Evolutionary conservation across 2,797 vertebrate genomes (phyloP), one percentile per base, ranked within the genome.

Genomic region (Anisognathus igniventris): DNA sequence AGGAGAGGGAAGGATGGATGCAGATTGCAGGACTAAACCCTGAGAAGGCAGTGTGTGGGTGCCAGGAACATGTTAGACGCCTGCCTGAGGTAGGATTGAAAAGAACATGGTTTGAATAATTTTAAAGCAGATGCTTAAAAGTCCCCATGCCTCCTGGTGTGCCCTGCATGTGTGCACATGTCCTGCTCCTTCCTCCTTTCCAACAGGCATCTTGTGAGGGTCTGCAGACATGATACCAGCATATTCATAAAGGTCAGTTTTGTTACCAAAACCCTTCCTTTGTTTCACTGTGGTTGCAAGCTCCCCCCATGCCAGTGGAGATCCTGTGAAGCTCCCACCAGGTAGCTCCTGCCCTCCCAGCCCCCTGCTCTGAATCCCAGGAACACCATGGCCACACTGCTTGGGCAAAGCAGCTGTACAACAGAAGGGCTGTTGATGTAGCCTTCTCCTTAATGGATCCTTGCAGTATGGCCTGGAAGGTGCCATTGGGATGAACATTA

Each of bases 321-420:
- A 28, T 60, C 27, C 48, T 48, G 18, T 5, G 14, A 27, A 71
- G 16, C 50, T 91, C 48, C 4, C 70, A 47, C 14, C 75, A 71
- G 20, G 58, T 4, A 33, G 21, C 35, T 86, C 73, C 81, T 76
- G 17, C 31, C 37, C 24, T 77, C 19, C 71, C n/a, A 53, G 2
- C 28, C 22, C 25, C 57, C 48, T 62, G 42, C 31, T 57, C 7
- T 35, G 62, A 8, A 31, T 79, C 18, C 28, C 8, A 12, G 28
- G 30, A 31, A 12, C 12, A 35, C 40, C n/a, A 8, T 7, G 23
- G 30, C 47, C 57, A 45, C 0, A 0, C n/a, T n/a, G 65, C 54
- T 44, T 2, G 0, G 50, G 24, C 2, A 12, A 68, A 75, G 62
- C 2, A 1, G 57, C 19, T 7, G 1, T 6, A 0, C 1, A 2